Base-by-base conservation (phyloP, 2,797 vertebrate species). In the Typhlichthys eigenmanni region DNA sequence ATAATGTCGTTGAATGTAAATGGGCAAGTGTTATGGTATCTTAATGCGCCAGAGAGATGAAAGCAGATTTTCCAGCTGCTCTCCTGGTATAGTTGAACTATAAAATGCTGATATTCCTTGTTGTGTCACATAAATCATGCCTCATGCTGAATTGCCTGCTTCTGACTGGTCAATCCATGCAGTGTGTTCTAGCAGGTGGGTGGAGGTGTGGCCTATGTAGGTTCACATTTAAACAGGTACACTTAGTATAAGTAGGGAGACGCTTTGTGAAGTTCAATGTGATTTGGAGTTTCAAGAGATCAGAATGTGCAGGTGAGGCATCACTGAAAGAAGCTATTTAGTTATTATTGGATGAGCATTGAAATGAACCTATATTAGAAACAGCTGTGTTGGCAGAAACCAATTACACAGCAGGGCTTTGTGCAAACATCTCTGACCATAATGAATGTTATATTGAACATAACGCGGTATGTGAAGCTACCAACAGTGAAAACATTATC, bases 301-400 rank as follows among this genome's bases (percentile, higher is more conserved):
- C 43, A 57, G 38, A 62, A 84, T 78, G 56, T 16, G 5, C 13
- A 71, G 84, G 85, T 89, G 60, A 83, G 82, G 24, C 14, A 16
- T 4, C 50, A 8, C 10, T 29, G 24, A 29, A 29, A 29, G 38
- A 43, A 43, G 38, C 9, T 43, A 43, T 43, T 43, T 43, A 43
- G 8, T 43, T 8, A 43, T 43, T 29, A 43, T 43, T 43, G 38
- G 38, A 43, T 43, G 38, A 43, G 38, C 9, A 43, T 43, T 43
- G 38, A 43, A 43, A 43, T 53, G 4, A 24, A 17, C 19, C 51
- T 19, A 53, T 4, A 53, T 17, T 24, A 17, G 17, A 12, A 29
- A 29, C 14, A 5, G 24, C 17, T 54, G 52, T 52, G 50, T 52
- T 16, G 16, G 38, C 38, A 43, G 38, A 8, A 10, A 2, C 38